Percentiles rank a stretch among this genome's conserved stretches.
These are phyloP conservation scores for Caenorhabditis elegans DNA, from an alignment of 1,140 invertebrate species.

Conservation along the genomic window WBcel235 BX284602.5:11271001-11271500, in stretches of 20 bases:
- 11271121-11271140: conserved; percentile 55
- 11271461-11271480: not conserved
- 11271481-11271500: conserved; percentile 29
- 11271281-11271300: conserved; percentile 42
- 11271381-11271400: conserved; percentile 52
- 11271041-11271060: conserved; percentile 40
- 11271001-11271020: not conserved
- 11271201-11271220: not conserved
- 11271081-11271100: conserved; percentile 18
- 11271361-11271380: conserved; percentile 55
- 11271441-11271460: not conserved
- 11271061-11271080: conserved; percentile 44
- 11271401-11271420: conserved; percentile 34
- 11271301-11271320: conserved; percentile 19
- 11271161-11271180: conserved; percentile 61
- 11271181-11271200: conserved; percentile 56
- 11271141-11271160: conserved; percentile 55
- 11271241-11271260: conserved; percentile 38
- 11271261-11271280: conserved; percentile 30
- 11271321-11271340: conserved; percentile 58
- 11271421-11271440: conserved; percentile 25
- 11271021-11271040: conserved; percentile 29
- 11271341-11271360: conserved; percentile 59
- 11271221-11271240: too few species aligned
- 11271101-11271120: conserved; percentile 59